phyloP scores from a whole-genome alignment of 2,113 vertebrate species.

The Chascanopsetta lugubris region DNA sequence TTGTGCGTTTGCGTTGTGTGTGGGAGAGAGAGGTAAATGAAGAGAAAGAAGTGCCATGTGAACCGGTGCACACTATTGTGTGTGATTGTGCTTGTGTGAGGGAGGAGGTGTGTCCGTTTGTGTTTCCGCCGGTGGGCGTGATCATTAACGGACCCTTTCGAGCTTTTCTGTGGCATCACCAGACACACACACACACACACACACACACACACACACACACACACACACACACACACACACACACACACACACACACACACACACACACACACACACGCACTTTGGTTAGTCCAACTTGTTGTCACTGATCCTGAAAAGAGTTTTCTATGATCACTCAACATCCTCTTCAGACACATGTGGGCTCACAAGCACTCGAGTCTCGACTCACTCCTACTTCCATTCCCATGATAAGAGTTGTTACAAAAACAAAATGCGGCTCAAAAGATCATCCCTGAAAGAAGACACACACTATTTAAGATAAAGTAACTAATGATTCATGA shows the following conservation, averaged over 20 bases:
- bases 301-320: neutral
- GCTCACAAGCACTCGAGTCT: neutral
- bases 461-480: neutral
- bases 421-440: neutral
- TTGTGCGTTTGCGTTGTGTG: constrained; percentile 15
- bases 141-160: constrained; percentile 54
- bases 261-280: too few species aligned
- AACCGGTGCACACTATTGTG: constrained; percentile 8
- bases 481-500: neutral
- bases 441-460: neutral
- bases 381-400: neutral
- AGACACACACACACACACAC: neutral
- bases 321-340: neutral
- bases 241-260: too few species aligned
- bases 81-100: constrained; percentile 4
- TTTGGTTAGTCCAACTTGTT: too few species aligned
- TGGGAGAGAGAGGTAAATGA: constrained; percentile 42
- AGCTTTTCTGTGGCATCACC: constrained; percentile 21
- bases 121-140: constrained; percentile 20
- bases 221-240: neutral
- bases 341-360: neutral
- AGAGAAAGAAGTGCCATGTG: constrained; percentile 39
- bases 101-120: constrained; percentile 2
- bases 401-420: neutral
- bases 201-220: neutral